Evolutionary conservation across 2,113 vertebrate species (phyloP), one percentile per base, ranked within the genome.

Genomic region (Romanogobio albipinnatus): DNA sequence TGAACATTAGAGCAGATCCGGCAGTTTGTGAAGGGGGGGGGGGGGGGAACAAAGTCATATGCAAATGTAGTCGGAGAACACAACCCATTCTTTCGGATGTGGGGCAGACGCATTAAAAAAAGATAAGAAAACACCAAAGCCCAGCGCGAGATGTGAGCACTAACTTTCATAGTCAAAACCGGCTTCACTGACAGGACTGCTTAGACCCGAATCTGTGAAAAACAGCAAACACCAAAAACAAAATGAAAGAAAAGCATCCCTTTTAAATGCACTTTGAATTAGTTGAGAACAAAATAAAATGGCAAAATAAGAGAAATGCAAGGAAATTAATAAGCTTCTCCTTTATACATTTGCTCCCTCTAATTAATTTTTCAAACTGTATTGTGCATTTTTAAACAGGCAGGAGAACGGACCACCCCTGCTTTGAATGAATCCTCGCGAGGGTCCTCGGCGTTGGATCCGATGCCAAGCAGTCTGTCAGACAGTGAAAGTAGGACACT

Each of bases 111-210:
- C 83, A 89, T 82, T 74, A 90, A 86, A 89, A 85, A 87, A 86
- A 84, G 86, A 89, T 90, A 86, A 90, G 86, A 94, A 93, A 91
- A 86, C 92, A 94, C 91, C 88, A 91, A 92, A 93, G 94, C 95
- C 29, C 84, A 84, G 81, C 70, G 66, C 74, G 92, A 93, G 95
- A 96, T 95, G 95, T 93, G 93, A 94, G 94, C 95, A 99, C 97
- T 98, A 97, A 99, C 97, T 99, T 99, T 97, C 97, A 93, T 95
- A 96, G 95, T 96, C 96, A 97, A 96, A 96, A 94, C 96, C 96
- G 93, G 96, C 96, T 95, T 98, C 97, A 94, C 96, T 96, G 95
- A 97, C 96, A 94, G 97, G 97, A 95, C 97, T 96, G 96, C 96
- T 96, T 92, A 98, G 96, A 95, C 96, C 97, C 93, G 96, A 97